These are phyloP conservation scores for Nycticryphes semicollaris DNA, from an alignment of 2,113 vertebrate genomes.

Conservation along the genomic window DNA sequence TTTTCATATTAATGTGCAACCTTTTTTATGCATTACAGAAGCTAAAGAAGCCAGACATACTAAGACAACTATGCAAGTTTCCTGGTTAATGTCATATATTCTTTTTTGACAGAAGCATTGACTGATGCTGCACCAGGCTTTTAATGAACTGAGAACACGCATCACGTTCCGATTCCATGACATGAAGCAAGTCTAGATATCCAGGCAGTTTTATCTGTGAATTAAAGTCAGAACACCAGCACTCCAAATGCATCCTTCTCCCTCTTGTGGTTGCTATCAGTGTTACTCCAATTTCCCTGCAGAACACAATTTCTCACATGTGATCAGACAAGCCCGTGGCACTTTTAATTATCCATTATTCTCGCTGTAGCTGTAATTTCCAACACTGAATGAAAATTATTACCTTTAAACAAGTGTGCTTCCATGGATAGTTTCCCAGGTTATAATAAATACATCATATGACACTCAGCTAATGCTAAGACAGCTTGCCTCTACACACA, in stretches of 20 bases:
- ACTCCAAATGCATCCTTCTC: not conserved
- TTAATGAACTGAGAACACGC: not conserved
- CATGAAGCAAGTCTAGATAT: not conserved
- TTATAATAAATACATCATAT: not conserved
- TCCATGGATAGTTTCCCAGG: not conserved
- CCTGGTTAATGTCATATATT: not conserved
- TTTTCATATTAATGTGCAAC: not conserved
- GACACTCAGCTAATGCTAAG: not conserved
- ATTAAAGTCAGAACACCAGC: not conserved
- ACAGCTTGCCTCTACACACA: not conserved
- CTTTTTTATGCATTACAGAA: not conserved
- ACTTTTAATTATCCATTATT: not conserved
- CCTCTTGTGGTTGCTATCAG: constrained; percentile 32
- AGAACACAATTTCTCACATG: not conserved
- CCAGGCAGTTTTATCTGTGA: not conserved
- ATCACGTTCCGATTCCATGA: not conserved
- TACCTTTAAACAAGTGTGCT: not conserved
- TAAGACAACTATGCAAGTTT: not conserved
- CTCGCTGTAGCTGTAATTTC: not conserved
- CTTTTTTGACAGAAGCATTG: not conserved
- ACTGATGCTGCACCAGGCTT: not conserved
- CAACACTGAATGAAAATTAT: not conserved
- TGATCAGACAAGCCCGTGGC: not conserved
- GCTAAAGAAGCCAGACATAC: not conserved
- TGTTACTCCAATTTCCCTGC: not conserved